These are phyloP conservation scores for Manis crassicaudata DNA, from an alignment of 2,797 vertebrate genomes.

Conservation along the genomic window DNA sequence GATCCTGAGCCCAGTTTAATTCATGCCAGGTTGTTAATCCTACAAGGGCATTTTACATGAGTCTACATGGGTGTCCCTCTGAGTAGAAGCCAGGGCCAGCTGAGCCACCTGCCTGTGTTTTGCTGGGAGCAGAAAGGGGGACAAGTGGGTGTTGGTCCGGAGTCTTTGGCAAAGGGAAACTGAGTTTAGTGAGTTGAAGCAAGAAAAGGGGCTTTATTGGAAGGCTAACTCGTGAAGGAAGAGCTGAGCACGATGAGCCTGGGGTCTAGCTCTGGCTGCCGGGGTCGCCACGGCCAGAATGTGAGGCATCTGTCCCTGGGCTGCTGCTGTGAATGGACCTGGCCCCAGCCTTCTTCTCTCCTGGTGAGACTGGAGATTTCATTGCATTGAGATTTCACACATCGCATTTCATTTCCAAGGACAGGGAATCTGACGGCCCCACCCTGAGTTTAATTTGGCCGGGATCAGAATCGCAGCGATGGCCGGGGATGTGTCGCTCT, in stretches of 20 bases:
- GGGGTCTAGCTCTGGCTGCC: no score
- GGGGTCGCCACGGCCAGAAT: accelerated
- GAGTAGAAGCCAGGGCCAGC: background rate
- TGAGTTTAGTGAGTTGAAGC: background rate
- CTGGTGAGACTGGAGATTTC: no score
- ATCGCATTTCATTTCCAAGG: background rate
- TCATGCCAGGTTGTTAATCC: background rate
- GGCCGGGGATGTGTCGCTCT: no score
- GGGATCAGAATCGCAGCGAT: background rate
- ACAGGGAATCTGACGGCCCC: background rate
- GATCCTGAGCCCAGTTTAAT: slow-evolving; percentile 49
- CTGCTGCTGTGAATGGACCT: background rate
- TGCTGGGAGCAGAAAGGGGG: background rate
- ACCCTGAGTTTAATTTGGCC: background rate
- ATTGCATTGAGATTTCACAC: background rate
- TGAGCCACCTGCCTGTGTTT: background rate
- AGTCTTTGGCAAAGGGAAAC: background rate
- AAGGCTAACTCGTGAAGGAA: background rate
- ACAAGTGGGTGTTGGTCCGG: background rate
- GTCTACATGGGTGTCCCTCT: background rate
- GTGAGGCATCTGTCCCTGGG: no score
- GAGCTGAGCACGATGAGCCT: background rate
- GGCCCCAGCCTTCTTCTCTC: background rate
- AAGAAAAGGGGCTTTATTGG: background rate
- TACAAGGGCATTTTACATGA: background rate